Evolutionary conservation across 2,113 vertebrate genomes (phyloP), one percentile per base, ranked within the genome.

Genomic region (Thryonomys swinderianus): DNA sequence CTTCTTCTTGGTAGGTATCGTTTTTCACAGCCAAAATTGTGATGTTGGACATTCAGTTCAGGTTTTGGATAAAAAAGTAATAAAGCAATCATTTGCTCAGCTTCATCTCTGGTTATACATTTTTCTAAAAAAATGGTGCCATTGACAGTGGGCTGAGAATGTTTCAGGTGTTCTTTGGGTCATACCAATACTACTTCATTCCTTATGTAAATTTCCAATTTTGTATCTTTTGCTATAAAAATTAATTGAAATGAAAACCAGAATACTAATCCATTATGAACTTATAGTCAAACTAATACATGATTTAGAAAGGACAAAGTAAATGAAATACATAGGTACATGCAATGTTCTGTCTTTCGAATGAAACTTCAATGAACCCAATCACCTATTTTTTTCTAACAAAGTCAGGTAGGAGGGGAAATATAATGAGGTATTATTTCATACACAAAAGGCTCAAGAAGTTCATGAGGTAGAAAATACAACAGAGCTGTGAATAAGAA

Each of bases 221-320:
- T n/a, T 81, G 8, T 78, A 45, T 18, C 34, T 51, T 67, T 89
- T 27, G 78, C 48, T 45, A 27, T 30, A 84, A 81, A 92, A 64
- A 80, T 16, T 80, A n/a, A 83, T 73, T 64, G 79, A 80, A 87
- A 92, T 62, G 16, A 64, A 95, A 64, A 95, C 85, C 30, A 91
- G 74, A 89, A 78, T 13, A 87, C 51, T 42, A 69, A 66, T 74
- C 3, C n/a, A 18, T 61, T 32, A 48, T 55, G 61, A 51, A 11
- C 85, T 94, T 79, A 51, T 83, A 91, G 74, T 73, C 27, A 92
- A 86, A 82, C n/a, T 94, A 88, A 69, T n/a, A 90, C 0, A 51
- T 0, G 27, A 53, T 64, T 96, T 82, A 78, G 61, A 85, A 92
- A 91, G 69, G 32, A 79, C 2, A 20, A 94, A 94, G 57, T 82